These are phyloP conservation scores for Epinephelus coioides DNA, from an alignment of 2,797 vertebrate genomes.

Conservation along the genomic window DNA sequence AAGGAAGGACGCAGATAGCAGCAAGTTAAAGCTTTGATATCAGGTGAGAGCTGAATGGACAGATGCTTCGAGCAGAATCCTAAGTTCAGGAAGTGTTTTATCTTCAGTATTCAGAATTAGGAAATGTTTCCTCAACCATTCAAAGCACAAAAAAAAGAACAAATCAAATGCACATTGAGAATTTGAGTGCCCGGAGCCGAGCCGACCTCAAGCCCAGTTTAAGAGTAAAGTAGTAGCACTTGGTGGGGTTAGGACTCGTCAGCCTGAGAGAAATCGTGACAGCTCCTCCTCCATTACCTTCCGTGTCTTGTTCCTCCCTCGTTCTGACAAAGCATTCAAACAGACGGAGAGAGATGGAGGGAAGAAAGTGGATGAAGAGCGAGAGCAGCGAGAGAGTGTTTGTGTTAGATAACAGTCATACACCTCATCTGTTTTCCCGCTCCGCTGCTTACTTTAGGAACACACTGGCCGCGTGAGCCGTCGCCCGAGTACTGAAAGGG, in stretches of 20 bases:
- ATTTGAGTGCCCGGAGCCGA: neutral
- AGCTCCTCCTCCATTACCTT: constrained; percentile 22
- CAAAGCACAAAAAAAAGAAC: constrained; percentile 67
- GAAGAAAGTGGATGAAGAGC: constrained; percentile 5
- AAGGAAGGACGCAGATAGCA: neutral
- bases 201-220: neutral
- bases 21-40: constrained; percentile 8
- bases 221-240: constrained; percentile 14
- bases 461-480: neutral
- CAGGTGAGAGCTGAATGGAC: neutral
- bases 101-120: constrained; percentile 19
- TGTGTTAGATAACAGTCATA: neutral
- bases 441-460: constrained; percentile 1
- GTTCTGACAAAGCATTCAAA: constrained; percentile 10
- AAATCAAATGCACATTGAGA: constrained; percentile 33
- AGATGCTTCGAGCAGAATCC: neutral
- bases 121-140: constrained; percentile 13
- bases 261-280: neutral
- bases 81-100: constrained; percentile 14
- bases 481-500: constrained; percentile 2
- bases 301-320: constrained; percentile 31
- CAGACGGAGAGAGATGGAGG: constrained; percentile 34
- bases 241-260: neutral
- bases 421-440: constrained; percentile 21
- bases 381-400: neutral